Conservation (phyloP, 2,888 invertebrate species). For the Monoplex corrugatus region DNA sequence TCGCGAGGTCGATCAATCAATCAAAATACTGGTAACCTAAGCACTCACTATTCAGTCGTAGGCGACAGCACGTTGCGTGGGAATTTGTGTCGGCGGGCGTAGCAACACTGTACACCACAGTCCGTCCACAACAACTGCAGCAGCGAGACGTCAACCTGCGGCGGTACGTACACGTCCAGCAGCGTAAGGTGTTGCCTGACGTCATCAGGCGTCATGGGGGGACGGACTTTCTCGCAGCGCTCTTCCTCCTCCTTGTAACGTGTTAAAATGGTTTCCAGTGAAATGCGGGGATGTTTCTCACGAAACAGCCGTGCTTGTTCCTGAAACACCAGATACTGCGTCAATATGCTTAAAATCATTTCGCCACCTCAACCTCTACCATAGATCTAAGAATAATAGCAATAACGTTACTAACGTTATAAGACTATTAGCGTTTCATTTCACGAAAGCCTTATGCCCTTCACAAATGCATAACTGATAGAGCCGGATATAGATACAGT, state of each 20-base stretch:
- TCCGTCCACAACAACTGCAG: slow-evolving; percentile 70
- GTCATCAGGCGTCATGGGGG: slow-evolving; percentile 54
- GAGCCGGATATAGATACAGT: too few species aligned
- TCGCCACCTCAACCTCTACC: too few species aligned
- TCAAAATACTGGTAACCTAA: neutral
- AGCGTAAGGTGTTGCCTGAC: slow-evolving; percentile 54
- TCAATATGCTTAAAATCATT: too few species aligned
- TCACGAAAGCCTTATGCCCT: too few species aligned
- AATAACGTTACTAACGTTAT: too few species aligned
- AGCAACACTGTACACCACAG: slow-evolving; percentile 67
- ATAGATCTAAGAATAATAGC: too few species aligned
- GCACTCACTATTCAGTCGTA: slow-evolving; percentile 72
- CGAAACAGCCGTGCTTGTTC: slow-evolving; percentile 65
- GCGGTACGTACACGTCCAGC: slow-evolving; percentile 56
- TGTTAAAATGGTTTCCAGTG: slow-evolving; percentile 63
- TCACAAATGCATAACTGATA: too few species aligned
- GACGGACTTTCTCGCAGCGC: slow-evolving; percentile 49
- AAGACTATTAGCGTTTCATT: too few species aligned
- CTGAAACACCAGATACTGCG: too few species aligned
- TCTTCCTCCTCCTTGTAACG: slow-evolving; percentile 64
- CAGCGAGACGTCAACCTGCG: slow-evolving; percentile 61
- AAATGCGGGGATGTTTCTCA: slow-evolving; percentile 67
- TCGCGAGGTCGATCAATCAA: neutral
- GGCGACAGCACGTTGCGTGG: slow-evolving; percentile 59
- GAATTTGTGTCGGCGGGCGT: slow-evolving; percentile 60